A percentile compares a stretch with the other conserved stretches of the same genome.
Evolutionary conservation across 2,113 vertebrate species (phyloP).

Genomic region (Hylia prasina): DNA sequence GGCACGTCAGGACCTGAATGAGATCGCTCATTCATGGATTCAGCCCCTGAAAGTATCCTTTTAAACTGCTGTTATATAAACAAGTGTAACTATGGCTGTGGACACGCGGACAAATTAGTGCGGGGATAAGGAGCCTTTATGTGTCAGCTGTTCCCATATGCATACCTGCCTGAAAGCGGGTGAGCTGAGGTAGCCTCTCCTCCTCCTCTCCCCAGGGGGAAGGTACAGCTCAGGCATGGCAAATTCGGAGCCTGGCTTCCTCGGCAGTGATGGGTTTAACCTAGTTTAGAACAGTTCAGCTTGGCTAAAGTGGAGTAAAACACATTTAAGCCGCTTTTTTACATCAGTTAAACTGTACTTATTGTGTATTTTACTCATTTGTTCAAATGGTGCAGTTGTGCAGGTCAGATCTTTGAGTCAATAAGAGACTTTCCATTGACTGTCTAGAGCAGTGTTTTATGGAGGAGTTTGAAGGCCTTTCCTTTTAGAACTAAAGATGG

Average conservation of each 20-base stretch:
- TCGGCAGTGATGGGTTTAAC: not conserved
- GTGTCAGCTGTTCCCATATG: not conserved
- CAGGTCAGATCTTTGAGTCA: not conserved
- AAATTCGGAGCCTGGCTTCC: not conserved
- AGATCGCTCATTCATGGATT: conserved; percentile 31
- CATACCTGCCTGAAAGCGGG: not conserved
- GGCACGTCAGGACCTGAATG: conserved; percentile 25
- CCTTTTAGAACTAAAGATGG: not conserved
- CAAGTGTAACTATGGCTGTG: not conserved
- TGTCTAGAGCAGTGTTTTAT: not conserved
- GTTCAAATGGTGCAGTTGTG: not conserved
- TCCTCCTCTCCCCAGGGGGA: not conserved
- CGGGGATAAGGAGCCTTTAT: not conserved
- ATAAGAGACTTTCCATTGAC: not conserved
- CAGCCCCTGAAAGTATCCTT: not conserved
- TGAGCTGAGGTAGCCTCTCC: not conserved
- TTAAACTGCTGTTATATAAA: not conserved
- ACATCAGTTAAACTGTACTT: not conserved
- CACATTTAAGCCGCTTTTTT: not conserved
- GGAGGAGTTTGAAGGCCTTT: not conserved
- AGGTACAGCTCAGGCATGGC: not conserved
- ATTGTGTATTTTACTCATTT: not conserved
- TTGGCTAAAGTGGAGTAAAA: not conserved
- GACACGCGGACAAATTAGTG: not conserved
- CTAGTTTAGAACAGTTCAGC: not conserved